A percentile compares a stretch with the other conserved stretches of the same genome.
These are phyloP conservation scores for Phallusia fumigata DNA, from an alignment of 23 tunicate genomes.

Conservation along the genomic window DNA sequence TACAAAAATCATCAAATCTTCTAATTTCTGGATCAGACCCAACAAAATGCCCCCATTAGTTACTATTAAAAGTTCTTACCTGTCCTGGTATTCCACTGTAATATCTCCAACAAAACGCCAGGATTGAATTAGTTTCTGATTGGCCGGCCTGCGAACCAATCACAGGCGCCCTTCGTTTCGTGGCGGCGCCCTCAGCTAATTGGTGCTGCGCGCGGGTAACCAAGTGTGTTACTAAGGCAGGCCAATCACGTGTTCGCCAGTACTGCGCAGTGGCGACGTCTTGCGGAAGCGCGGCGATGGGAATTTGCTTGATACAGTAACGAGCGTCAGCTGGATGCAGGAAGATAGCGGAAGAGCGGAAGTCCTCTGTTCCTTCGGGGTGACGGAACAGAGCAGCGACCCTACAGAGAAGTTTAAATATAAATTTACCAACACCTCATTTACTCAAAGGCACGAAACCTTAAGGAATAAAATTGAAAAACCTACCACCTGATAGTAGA, in stretches of 20 bases:
- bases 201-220: background rate
- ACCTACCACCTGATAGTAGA: background rate
- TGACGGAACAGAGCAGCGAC: background rate
- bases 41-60: too few relatives aligned
- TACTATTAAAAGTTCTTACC: too few relatives aligned
- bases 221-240: background rate
- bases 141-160: background rate
- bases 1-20: too few relatives aligned
- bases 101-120: slow-evolving; percentile 7
- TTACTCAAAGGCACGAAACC: background rate
- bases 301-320: slow-evolving; percentile 4
- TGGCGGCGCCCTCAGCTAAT: background rate
- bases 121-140: background rate
- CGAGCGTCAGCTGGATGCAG: slow-evolving; percentile 22
- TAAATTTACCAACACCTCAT: background rate
- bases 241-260: slow-evolving; percentile 1
- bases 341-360: background rate
- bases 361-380: background rate
- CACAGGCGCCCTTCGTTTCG: background rate
- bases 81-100: background rate
- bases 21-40: too few relatives aligned
- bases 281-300: background rate
- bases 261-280: slow-evolving; percentile 4
- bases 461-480: background rate
- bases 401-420: background rate